Percentiles rank a stretch among this genome's conserved stretches.
Evolutionary conservation across 2,797 vertebrate genomes (phyloP).

Genomic region (Geotria australis): DNA sequence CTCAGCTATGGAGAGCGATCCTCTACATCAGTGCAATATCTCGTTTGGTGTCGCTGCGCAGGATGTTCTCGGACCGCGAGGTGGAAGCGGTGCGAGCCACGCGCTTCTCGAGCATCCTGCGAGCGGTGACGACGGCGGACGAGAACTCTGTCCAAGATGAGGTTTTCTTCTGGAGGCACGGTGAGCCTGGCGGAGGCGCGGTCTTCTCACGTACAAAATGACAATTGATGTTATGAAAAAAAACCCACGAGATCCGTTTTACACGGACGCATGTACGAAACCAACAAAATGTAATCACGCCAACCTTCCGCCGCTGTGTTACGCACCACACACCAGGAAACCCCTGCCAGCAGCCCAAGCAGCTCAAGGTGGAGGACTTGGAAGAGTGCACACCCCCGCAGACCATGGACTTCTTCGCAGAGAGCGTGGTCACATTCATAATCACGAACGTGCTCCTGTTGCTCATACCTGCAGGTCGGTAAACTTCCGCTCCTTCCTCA

Average conservation of each 20-base stretch:
- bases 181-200: no score
- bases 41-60: constrained; percentile 6
- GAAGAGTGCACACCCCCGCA: constrained; percentile 24
- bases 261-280: no score
- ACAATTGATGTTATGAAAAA: no score
- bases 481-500: constrained; percentile 1
- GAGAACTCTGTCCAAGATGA: constrained; percentile 15
- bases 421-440: constrained; percentile 34
- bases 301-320: no score
- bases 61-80: constrained; percentile 40
- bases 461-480: constrained; percentile 43
- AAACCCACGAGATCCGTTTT: no score
- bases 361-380: constrained; percentile 20
- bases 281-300: no score
- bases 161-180: constrained; percentile 25
- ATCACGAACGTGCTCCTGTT: constrained; percentile 27
- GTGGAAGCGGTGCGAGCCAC: constrained; percentile 16
- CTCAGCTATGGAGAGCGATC: no score
- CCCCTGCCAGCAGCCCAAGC: constrained; percentile 37
- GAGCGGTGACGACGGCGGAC: constrained; percentile 11
- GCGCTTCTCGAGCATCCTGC: constrained; percentile 23
- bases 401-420: constrained; percentile 38
- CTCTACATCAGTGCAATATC: no score
- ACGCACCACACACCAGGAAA: constrained; percentile 13
- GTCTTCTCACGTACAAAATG: no score